phyloP scores from a whole-genome alignment of 2,113 vertebrate species.

The Anser brachyrhynchus region DNA sequence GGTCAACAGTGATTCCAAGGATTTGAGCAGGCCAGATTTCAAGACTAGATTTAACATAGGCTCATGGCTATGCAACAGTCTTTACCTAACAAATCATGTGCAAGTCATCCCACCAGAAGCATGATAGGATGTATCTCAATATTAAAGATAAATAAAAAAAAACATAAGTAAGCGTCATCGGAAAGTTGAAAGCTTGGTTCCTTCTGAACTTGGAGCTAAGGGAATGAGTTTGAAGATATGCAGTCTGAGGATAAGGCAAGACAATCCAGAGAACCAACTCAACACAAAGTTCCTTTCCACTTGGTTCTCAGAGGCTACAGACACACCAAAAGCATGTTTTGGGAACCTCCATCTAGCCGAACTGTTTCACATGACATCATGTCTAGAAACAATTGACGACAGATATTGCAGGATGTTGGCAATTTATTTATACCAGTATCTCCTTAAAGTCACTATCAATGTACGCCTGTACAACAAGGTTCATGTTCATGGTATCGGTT shows the following conservation, averaged over 20 bases:
- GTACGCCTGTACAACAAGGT: background rate
- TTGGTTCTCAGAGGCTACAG: background rate
- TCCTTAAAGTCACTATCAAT: background rate
- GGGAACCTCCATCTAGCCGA: background rate
- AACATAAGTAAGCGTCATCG: background rate
- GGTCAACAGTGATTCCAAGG: background rate
- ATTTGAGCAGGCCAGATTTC: background rate
- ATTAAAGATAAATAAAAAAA: background rate
- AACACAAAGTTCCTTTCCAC: background rate
- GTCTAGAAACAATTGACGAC: background rate
- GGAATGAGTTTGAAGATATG: background rate
- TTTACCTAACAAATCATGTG: background rate
- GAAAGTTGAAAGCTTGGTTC: background rate
- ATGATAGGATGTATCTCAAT: background rate
- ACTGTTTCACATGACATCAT: too few species aligned
- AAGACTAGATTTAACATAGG: background rate
- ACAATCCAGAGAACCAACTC: background rate
- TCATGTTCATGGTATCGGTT: background rate
- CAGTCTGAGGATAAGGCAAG: background rate
- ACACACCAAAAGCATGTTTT: background rate
- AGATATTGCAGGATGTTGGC: background rate
- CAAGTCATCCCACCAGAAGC: background rate
- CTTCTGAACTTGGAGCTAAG: background rate
- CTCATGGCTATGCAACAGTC: background rate
- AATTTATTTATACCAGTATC: background rate